A percentile compares a stretch with the other conserved stretches of the same genome.
Evolutionary conservation across 2,113 vertebrate genomes (phyloP).

Genomic region (Pedionomus torquatus): DNA sequence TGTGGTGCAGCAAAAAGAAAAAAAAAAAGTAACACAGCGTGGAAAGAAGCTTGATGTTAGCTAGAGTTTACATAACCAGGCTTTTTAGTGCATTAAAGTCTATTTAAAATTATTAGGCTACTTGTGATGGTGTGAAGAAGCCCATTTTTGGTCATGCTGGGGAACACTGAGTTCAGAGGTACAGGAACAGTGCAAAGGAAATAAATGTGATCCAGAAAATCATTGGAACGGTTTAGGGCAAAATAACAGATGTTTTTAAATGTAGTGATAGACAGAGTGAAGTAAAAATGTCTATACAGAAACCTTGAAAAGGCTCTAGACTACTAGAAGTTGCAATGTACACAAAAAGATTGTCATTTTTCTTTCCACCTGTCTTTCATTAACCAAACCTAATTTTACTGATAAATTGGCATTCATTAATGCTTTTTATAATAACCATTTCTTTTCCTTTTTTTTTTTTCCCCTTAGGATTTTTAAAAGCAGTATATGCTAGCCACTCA

Average conservation of each 20-base stretch:
- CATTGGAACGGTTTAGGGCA: background rate
- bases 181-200: background rate
- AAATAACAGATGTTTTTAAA: background rate
- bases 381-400: background rate
- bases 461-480: background rate
- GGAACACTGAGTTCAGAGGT: background rate
- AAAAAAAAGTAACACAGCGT: background rate
- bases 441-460: too few relatives aligned
- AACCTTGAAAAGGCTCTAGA: background rate
- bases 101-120: background rate
- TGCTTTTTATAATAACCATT: background rate
- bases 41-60: background rate
- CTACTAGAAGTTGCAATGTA: background rate
- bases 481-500: too few relatives aligned
- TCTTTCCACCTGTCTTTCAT: background rate
- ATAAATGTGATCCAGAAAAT: background rate
- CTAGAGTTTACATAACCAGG: background rate
- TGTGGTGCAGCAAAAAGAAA: background rate
- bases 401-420: background rate
- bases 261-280: background rate
- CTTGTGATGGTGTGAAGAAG: background rate
- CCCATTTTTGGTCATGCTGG: background rate
- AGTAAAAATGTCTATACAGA: background rate
- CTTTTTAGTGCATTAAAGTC: background rate
- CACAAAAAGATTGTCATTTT: background rate